Evolutionary conservation across 2,113 vertebrate genomes (phyloP).

Genomic region (Chamaea fasciata): DNA sequence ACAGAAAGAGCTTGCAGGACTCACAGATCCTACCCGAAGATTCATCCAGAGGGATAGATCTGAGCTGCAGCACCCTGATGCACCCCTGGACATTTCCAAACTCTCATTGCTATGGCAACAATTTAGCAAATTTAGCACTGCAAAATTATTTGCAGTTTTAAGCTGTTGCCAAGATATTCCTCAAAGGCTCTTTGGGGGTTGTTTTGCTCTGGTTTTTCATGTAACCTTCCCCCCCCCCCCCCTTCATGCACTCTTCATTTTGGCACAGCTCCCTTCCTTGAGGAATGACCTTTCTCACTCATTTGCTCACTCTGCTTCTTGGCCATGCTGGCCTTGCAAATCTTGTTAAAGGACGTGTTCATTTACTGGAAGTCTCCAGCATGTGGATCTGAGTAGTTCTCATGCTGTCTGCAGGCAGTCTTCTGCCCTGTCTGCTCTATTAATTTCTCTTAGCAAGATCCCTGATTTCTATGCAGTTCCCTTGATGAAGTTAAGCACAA

Average conservation of each 20-base stretch:
- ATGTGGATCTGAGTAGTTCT: background rate
- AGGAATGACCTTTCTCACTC: background rate
- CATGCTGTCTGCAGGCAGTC: background rate
- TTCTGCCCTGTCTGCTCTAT: conserved; percentile 9
- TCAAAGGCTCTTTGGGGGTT: background rate
- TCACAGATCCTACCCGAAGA: background rate
- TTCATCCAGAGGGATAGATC: background rate
- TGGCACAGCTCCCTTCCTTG: background rate
- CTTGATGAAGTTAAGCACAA: conserved; percentile 15
- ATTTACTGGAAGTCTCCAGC: conserved; percentile 52
- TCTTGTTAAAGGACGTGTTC: background rate
- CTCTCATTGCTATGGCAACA: background rate
- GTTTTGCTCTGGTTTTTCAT: background rate
- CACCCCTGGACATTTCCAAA: background rate
- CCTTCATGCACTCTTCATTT: background rate
- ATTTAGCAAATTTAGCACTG: background rate
- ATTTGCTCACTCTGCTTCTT: background rate
- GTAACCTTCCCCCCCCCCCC: background rate
- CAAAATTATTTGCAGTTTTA: background rate
- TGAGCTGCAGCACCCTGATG: background rate
- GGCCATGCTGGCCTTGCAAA: background rate
- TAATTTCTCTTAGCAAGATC: conserved; percentile 31
- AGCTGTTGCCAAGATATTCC: background rate
- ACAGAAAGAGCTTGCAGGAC: background rate
- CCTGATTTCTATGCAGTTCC: conserved; percentile 15